Evolutionary conservation across 23 tunicate species (phyloP).

Genomic region (Styela clava): DNA sequence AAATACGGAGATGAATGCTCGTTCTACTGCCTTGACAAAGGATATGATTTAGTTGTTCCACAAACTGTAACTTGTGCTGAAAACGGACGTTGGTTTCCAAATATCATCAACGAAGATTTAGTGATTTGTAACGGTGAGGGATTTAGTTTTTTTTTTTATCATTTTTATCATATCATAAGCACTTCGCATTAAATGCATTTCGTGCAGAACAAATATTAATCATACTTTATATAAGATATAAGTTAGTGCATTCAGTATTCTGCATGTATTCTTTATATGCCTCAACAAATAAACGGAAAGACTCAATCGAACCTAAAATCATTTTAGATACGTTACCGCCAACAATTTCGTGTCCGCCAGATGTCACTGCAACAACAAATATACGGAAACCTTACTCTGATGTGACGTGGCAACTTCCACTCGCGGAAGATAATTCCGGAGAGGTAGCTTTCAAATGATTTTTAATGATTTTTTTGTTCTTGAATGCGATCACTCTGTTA

Average conservation of each 20-base stretch:
- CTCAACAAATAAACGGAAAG: too few species aligned
- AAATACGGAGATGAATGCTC: conserved; percentile 49
- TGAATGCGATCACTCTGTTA: too few species aligned
- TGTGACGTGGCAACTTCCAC: conserved; percentile 58
- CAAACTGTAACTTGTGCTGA: conserved; percentile 38
- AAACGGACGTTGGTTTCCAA: conserved; percentile 42
- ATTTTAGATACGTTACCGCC: conserved; percentile 73
- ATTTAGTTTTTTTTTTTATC: not conserved
- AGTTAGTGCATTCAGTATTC: too few species aligned
- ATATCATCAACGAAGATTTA: not conserved
- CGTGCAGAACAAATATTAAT: too few species aligned
- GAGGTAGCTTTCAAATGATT: too few species aligned
- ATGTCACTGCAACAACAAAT: conserved; percentile 40
- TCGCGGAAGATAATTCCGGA: conserved; percentile 62
- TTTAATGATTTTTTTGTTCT: too few species aligned
- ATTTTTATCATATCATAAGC: too few species aligned
- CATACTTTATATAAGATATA: too few species aligned
- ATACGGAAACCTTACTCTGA: conserved; percentile 34
- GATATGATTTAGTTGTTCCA: conserved; percentile 45
- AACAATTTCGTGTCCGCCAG: conserved; percentile 54
- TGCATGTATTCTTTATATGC: too few species aligned
- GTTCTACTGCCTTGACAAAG: conserved; percentile 44
- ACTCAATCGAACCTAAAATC: too few species aligned
- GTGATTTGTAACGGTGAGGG: conserved; percentile 19
- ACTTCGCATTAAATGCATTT: too few species aligned